Percentiles rank a stretch among this genome's conserved stretches.
Evolutionary conservation across 2,113 vertebrate species (phyloP).

Genomic region (Myanophis thanlyinensis): DNA sequence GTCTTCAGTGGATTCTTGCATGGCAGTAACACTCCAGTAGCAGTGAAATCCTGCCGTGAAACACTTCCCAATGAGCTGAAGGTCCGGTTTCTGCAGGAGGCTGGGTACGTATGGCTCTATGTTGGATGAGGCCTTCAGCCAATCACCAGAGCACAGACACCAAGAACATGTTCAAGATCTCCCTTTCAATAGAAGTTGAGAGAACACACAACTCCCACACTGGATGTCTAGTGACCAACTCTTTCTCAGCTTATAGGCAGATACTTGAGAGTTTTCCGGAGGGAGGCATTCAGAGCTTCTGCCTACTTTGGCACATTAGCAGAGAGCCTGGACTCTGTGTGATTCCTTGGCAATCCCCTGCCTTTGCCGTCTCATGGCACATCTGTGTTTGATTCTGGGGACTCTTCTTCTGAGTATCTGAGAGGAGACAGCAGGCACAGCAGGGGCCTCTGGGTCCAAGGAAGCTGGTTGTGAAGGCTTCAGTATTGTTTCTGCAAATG

Average conservation of each 20-base stretch:
- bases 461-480: neutral
- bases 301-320: no score
- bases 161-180: neutral
- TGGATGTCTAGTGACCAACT: neutral
- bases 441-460: neutral
- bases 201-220: neutral
- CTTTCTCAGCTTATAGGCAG: neutral
- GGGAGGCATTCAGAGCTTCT: neutral
- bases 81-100: slow-evolving; percentile 95
- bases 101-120: slow-evolving; percentile 67
- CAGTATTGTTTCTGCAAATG: neutral
- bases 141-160: neutral
- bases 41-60: slow-evolving; percentile 94
- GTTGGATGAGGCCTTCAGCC: neutral
- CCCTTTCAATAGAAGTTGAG: neutral
- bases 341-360: neutral
- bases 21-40: slow-evolving; percentile 84
- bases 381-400: no score
- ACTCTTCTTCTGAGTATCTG: no score
- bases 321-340: neutral
- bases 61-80: slow-evolving; percentile 87
- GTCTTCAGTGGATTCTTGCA: slow-evolving; percentile 87
- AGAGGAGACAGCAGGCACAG: neutral
- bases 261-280: neutral
- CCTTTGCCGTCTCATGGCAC: neutral